Evolutionary conservation across 2,888 invertebrate species (phyloP), one percentile per base, ranked within the genome.

Genomic region (Orchestes rusci): DNA sequence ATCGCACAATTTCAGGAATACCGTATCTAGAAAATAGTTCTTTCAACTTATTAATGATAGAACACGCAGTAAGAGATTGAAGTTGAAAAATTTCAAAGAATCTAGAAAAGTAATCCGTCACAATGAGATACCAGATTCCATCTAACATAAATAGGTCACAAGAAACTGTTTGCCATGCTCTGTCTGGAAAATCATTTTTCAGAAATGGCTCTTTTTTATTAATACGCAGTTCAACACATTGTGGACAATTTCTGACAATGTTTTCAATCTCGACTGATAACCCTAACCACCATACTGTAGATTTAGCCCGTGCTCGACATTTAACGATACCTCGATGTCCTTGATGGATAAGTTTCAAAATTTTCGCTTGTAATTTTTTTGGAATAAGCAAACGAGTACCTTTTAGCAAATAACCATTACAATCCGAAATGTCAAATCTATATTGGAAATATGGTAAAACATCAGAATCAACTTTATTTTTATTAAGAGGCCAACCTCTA

Each of bases 71-170:
- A 5, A 23, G 5, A 7, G 23, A 23, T 23, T 23, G 23, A 23
- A 23, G 23, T 23, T 23, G 5, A 10, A 23, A 23, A 23, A 23
- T 23, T 23, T 23, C 23, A 10, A 23, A 23, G 10, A 10, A 23
- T 23, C 23, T 30, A 30, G 12, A n/a, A 30, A 30, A 30, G 12
- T 30, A 10, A 12, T 30, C 31, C 10, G 31, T 30, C 31, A 12
- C 31, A 23, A 23, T 23, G 23, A 23, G 23, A 10, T 23, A 23
- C 23, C 23, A 23, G 7, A 10, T 23, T 23, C 23, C 23, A 5
- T 23, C 23, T 7, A 7, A 23, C 10, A 7, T 23, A 23, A 23
- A 23, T 23, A 23, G 10, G 23, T 23, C 23, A 23, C 5, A 10
- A 7, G 23, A 5, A 23, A 23, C 10, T 23, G 5, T 23, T 23